phyloP scores from a whole-genome alignment of 2,113 vertebrate species.

The Pseudonaja textilis region DNA sequence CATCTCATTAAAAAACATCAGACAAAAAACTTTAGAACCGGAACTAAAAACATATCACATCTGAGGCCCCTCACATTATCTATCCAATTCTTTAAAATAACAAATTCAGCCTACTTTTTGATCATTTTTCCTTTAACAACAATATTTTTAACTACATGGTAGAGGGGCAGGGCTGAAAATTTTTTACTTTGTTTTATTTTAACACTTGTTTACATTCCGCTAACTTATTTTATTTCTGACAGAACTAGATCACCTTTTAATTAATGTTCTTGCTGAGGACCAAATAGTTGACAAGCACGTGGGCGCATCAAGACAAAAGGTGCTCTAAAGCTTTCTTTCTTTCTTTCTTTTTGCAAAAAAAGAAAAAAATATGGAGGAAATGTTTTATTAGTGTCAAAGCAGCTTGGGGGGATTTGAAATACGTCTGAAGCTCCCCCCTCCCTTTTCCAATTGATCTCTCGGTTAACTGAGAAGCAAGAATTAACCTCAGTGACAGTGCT shows the following conservation, averaged over 20 bases:
- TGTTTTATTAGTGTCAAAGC: conserved; percentile 48
- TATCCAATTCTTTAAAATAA: conserved; percentile 61
- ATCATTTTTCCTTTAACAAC: conserved; percentile 66
- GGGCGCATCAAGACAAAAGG: neutral
- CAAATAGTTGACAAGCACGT: conserved; percentile 29
- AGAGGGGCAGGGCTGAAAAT: conserved; percentile 43
- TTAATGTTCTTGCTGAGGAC: conserved; percentile 58
- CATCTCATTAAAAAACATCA: neutral
- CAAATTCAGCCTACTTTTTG: conserved; percentile 65
- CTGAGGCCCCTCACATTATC: neutral
- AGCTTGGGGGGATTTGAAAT: conserved; percentile 51
- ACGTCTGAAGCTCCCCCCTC: conserved; percentile 61
- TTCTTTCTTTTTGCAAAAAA: conserved; percentile 29
- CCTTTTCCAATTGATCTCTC: conserved; percentile 50
- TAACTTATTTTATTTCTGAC: conserved; percentile 47
- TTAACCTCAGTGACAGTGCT: conserved; percentile 82
- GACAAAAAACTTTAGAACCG: neutral
- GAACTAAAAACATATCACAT: neutral
- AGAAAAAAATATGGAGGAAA: conserved; percentile 5
- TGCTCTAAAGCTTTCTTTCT: neutral
- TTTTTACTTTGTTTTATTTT: conserved; percentile 66
- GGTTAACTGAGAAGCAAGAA: conserved; percentile 73
- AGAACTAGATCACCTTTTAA: conserved; percentile 65
- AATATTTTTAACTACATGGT: conserved; percentile 63
- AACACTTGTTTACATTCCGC: conserved; percentile 68